Evolutionary conservation across 2,888 invertebrate genomes (phyloP), one percentile per base, ranked within the genome.

Genomic region (Embidobia sp.): DNA sequence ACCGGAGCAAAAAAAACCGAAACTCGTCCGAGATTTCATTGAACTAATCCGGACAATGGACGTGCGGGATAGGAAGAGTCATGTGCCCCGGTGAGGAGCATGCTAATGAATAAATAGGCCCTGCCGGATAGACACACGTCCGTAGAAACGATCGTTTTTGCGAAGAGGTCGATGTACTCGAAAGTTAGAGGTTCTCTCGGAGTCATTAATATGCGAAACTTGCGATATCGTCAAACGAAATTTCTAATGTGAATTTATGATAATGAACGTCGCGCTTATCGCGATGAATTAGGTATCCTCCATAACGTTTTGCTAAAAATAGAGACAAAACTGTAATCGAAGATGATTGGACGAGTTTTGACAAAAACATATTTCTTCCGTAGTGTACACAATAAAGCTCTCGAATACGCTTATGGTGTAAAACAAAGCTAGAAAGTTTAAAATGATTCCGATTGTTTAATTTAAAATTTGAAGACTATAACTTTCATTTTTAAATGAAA

Each of bases 131-230:
- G 46, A 59, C 26, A 44, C 44, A 35, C 22, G 40, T 49, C 48
- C 33, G 49, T 77, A 73, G 77, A 69, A 77, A 69, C 69, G 63
- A 69, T 59, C 64, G 67, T 64, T 73, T 77, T 77, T 67, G 63
- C 67, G 53, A 67, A 78, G 78, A 80, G 87, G 85, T 86, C 86
- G 85, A 86, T 80, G 87, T 84, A 86, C 87, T 87, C 87, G 86
- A 88, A 87, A 88, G 87, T 88, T 74, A 80, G 84, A 42, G 84
- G 86, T 85, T 87, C 86, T 87, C 85, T 83, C 85, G 13, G 84
- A 72, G 79, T 80, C 81, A 83, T 85, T 80, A 80, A 82, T 80
- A 83, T 84, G 81, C 83, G 80, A 67, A 79, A 76, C 81, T 82
- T 77, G 79, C 78, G 73, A 82, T 84, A 84, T 82, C 79, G 82